Percentiles rank a stretch among this genome's conserved stretches.
Evolutionary conservation across 2,797 vertebrate genomes (phyloP).

Genomic region (Danio albolineatus): DNA sequence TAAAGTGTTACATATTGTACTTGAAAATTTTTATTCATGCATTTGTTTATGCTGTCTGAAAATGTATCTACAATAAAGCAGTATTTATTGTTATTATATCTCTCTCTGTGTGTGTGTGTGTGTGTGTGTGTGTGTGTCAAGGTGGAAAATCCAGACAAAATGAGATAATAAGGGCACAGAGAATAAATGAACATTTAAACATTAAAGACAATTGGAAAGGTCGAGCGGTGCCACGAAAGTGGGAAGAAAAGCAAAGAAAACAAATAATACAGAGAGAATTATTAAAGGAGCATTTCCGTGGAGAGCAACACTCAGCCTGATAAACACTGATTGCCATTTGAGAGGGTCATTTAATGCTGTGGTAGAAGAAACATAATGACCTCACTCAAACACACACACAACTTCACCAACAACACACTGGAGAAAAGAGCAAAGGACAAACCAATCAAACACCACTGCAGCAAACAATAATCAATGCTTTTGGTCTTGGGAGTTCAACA

Average conservation of each 20-base stretch:
- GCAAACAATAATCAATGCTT: conserved; percentile 53
- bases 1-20: no score
- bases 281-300: conserved; percentile 40
- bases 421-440: conserved; percentile 1
- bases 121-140: no score
- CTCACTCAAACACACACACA: no score
- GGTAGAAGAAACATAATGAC: conserved; percentile 28
- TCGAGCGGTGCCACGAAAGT: neutral
- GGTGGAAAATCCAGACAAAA: neutral
- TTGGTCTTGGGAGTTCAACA: conserved; percentile 51
- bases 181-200: neutral
- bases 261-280: neutral
- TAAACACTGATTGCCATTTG: conserved; percentile 24
- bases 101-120: no score
- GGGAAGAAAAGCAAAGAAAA: neutral
- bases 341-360: conserved; percentile 21
- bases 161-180: neutral
- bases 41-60: no score
- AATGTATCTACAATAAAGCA: no score
- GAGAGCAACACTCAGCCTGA: conserved; percentile 16
- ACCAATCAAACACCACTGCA: conserved; percentile 36
- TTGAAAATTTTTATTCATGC: no score
- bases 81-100: no score
- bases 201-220: neutral
- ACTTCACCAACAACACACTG: conserved; percentile 3